Conservation (phyloP, 2,113 vertebrate species). For the Orthonyx spaldingii region DNA sequence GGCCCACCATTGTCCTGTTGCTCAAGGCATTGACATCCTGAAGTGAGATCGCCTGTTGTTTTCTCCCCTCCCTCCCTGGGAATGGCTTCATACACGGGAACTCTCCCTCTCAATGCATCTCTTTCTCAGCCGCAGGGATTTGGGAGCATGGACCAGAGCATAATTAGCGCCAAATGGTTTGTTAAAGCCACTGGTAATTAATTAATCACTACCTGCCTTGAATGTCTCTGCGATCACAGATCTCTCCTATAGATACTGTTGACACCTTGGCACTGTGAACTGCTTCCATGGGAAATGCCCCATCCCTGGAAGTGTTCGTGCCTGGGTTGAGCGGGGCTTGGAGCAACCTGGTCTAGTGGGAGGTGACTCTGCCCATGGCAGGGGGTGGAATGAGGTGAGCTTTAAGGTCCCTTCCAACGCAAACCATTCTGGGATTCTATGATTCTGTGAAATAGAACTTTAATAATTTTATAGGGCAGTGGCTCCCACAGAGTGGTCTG, state of each 20-base stretch:
- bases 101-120: background rate
- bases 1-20: constrained; percentile 69
- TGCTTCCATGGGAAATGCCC: background rate
- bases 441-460: background rate
- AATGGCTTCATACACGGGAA: constrained; percentile 23
- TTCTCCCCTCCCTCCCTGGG: constrained; percentile 57
- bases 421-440: background rate
- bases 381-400: rapidly evolving
- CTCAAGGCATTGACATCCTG: constrained; percentile 67
- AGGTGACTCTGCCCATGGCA: background rate
- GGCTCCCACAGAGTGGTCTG: background rate
- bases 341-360: background rate
- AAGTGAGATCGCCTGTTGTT: constrained; percentile 68
- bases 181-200: background rate
- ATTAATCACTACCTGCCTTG: background rate
- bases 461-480: background rate
- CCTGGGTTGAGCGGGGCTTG: background rate
- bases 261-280: background rate
- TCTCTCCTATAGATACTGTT: background rate
- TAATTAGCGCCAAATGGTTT: background rate
- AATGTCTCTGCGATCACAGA: background rate
- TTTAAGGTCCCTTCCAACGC: background rate
- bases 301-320: background rate
- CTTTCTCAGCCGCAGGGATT: background rate
- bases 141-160: background rate